Evolutionary conservation across 1,140 invertebrate genomes (phyloP).

Genomic region (Ganaspis sp.): DNA sequence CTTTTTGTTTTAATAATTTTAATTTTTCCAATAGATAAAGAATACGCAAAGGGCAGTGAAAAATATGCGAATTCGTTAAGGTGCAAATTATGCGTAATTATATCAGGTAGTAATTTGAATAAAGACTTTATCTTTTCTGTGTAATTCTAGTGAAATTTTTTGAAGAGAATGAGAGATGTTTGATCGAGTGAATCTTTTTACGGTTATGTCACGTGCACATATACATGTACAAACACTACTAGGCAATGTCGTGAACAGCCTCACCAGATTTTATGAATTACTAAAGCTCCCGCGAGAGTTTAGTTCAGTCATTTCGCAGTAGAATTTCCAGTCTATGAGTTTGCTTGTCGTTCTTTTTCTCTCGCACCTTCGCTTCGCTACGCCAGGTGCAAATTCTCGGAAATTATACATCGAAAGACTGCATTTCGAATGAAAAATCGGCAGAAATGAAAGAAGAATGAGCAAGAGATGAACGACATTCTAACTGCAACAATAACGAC

Average conservation of each 20-base stretch:
- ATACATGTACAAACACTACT: slow-evolving; percentile 10
- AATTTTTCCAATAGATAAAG: too few relatives aligned
- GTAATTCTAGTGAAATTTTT: background rate
- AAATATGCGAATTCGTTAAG: background rate
- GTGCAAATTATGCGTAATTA: background rate
- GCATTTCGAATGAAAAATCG: slow-evolving; percentile 20
- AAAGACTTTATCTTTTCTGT: slow-evolving; percentile 6
- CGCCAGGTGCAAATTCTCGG: slow-evolving; percentile 27
- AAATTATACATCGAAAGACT: slow-evolving; percentile 27
- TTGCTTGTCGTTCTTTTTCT: background rate
- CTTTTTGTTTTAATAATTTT: too few relatives aligned
- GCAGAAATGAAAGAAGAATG: slow-evolving; percentile 6
- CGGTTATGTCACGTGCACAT: slow-evolving; percentile 1
- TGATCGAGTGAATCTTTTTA: slow-evolving; percentile 2
- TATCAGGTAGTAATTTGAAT: slow-evolving; percentile 3
- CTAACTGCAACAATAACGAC: slow-evolving; percentile 13
- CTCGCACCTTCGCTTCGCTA: background rate
- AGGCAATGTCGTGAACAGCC: slow-evolving; percentile 1
- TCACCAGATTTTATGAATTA: slow-evolving; percentile 22
- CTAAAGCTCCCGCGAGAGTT: slow-evolving; percentile 21
- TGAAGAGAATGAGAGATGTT: background rate
- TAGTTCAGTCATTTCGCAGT: slow-evolving; percentile 23
- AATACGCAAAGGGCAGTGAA: too few relatives aligned
- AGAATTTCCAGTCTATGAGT: slow-evolving; percentile 23
- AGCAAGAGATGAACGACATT: background rate